These are phyloP conservation scores for Polyommatus iphigenia DNA, from an alignment of 2,888 invertebrate species.

Conservation along the genomic window DNA sequence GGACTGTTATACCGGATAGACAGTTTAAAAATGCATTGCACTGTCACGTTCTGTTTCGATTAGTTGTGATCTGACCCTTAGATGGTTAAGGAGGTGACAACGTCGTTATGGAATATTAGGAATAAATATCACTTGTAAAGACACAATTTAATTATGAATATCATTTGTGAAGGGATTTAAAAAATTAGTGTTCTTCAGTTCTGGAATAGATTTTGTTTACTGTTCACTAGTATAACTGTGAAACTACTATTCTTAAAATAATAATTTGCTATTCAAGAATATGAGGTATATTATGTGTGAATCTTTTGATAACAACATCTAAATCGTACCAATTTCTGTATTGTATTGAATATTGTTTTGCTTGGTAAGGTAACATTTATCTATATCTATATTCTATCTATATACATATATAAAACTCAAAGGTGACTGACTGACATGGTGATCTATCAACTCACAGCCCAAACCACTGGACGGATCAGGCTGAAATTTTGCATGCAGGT, in stretches of 20 bases:
- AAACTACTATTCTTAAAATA: not conserved
- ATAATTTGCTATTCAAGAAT: not conserved
- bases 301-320: no score
- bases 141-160: not conserved
- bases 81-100: conserved; percentile 55
- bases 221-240: not conserved
- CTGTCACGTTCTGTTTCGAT: no score
- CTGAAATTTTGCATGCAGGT: no score
- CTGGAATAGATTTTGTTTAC: not conserved
- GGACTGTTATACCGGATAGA: not conserved
- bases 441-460: no score
- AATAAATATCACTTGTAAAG: not conserved
- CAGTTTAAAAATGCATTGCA: no score
- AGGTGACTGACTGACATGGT: no score
- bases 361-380: no score
- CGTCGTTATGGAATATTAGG: conserved; percentile 41
- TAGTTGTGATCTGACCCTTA: not conserved
- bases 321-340: not conserved
- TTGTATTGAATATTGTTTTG: no score
- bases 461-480: no score
- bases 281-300: no score
- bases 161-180: not conserved
- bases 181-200: not conserved
- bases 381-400: no score
- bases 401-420: no score